A percentile compares a stretch with the other conserved stretches of the same genome.
Conservation (phyloP, 2,113 vertebrate species). For the Protobothrops flavoviridis region DNA sequence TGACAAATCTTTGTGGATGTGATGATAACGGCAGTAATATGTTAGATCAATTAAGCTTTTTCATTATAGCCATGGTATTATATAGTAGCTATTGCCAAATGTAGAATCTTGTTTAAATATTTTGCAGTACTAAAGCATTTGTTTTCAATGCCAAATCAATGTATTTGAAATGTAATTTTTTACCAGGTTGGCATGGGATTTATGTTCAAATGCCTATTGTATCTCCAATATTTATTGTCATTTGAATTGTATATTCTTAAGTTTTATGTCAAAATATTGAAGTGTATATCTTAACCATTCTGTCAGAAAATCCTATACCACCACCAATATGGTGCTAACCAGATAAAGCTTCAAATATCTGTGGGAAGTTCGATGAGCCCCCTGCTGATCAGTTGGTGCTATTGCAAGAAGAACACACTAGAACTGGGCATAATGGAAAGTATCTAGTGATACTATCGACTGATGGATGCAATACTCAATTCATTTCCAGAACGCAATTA, state of each 20-base stretch:
- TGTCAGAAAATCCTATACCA: background rate
- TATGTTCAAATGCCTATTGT: background rate
- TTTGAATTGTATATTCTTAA: background rate
- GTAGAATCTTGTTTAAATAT: slow-evolving; percentile 21
- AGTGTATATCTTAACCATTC: background rate
- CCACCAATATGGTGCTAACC: background rate
- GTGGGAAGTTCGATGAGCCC: background rate
- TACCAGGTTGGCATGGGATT: background rate
- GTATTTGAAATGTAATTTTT: slow-evolving; percentile 5
- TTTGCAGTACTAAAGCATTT: slow-evolving; percentile 4
- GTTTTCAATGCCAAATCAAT: slow-evolving; percentile 1
- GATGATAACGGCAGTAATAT: background rate
- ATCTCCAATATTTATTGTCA: background rate
- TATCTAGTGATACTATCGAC: background rate
- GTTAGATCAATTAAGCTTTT: slow-evolving; percentile 15
- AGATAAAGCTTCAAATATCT: background rate
- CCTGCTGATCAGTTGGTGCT: background rate
- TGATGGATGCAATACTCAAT: background rate
- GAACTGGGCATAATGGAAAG: background rate
- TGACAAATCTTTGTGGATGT: background rate
- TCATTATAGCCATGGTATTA: accelerated
- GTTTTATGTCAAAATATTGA: background rate
- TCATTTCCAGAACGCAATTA: background rate
- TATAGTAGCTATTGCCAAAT: slow-evolving; percentile 28
- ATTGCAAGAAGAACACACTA: background rate